Conservation (phyloP, 2,113 vertebrate genomes). For the Orientallactaga bullata region DNA sequence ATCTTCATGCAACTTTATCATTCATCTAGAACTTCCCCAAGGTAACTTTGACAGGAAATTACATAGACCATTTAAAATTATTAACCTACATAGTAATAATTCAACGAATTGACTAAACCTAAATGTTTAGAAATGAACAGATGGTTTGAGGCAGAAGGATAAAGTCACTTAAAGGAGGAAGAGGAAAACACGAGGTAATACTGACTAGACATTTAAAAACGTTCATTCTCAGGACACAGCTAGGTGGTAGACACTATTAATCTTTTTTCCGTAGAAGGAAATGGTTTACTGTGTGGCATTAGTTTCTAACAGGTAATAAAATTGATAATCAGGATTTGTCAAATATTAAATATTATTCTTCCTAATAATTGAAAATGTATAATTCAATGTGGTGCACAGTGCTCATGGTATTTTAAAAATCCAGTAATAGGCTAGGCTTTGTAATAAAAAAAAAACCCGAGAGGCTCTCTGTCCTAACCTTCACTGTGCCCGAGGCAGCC, state of each 20-base stretch:
- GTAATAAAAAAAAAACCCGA: slow-evolving; percentile 42
- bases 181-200: not conserved
- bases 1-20: not conserved
- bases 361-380: slow-evolving; percentile 24
- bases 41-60: not conserved
- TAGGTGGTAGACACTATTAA: not conserved
- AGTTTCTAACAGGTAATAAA: slow-evolving; percentile 45
- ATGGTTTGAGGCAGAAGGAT: not conserved
- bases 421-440: not conserved
- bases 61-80: not conserved
- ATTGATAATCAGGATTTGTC: slow-evolving; percentile 11
- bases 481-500: not conserved
- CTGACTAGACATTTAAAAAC: not conserved
- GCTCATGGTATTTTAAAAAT: not conserved
- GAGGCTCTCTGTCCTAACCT: not conserved
- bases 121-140: not conserved
- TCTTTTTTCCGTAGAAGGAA: slow-evolving; percentile 15
- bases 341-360: slow-evolving; percentile 13
- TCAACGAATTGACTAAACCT: not conserved
- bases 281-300: slow-evolving; percentile 7
- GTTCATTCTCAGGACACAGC: not conserved
- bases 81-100: not conserved
- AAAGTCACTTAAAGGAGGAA: not conserved
- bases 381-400: slow-evolving; percentile 35
- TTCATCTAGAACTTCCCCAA: not conserved